phyloP scores from a whole-genome alignment of 2,113 vertebrate genomes.

The Hemiprocne comata region DNA sequence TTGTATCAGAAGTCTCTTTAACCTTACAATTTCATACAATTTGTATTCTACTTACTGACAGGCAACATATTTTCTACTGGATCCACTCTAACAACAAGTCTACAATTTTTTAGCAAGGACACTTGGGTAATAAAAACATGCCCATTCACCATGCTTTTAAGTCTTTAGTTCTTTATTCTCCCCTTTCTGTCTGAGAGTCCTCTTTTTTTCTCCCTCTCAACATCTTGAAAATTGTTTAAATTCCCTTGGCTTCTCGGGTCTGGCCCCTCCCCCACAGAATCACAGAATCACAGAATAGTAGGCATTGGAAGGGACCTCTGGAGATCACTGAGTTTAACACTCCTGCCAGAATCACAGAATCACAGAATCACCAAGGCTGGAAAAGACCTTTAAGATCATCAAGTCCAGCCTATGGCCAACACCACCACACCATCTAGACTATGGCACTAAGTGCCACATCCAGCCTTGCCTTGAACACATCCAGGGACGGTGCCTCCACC shows the following conservation, averaged over 20 bases:
- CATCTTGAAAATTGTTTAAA: background rate
- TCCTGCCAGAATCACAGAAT: too few relatives aligned
- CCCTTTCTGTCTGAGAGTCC: background rate
- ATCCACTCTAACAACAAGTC: background rate
- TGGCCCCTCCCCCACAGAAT: too few relatives aligned
- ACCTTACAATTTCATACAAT: background rate
- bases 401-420: too few relatives aligned
- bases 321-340: too few relatives aligned
- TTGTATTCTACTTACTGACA: background rate
- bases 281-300: too few relatives aligned
- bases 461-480: too few relatives aligned
- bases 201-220: background rate
- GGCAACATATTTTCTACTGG: background rate
- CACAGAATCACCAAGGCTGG: too few relatives aligned
- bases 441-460: too few relatives aligned
- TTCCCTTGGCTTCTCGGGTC: background rate
- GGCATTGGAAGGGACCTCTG: too few relatives aligned
- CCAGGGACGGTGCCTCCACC: too few relatives aligned
- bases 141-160: background rate
- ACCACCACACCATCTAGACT: too few relatives aligned
- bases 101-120: background rate
- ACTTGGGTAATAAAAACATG: background rate
- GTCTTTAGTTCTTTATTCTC: background rate
- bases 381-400: too few relatives aligned
- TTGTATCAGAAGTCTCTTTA: background rate